Evolutionary conservation across 1,140 invertebrate species (phyloP).

Genomic region (Magallana gigas): DNA sequence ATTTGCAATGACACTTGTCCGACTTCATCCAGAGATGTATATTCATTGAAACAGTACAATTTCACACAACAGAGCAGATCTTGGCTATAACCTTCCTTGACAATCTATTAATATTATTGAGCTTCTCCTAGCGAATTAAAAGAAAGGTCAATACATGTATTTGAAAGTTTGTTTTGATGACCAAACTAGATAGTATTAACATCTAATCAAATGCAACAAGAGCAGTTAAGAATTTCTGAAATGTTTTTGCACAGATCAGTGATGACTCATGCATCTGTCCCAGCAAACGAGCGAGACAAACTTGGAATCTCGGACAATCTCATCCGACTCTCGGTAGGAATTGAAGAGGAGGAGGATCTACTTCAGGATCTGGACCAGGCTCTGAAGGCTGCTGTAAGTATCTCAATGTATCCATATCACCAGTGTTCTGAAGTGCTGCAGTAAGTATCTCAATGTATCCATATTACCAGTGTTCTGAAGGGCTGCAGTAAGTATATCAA

Average conservation of each 20-base stretch:
- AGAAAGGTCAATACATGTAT: too few relatives aligned
- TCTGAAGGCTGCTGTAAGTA: slow-evolving; percentile 73
- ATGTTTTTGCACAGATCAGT: slow-evolving; percentile 66
- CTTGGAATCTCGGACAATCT: slow-evolving; percentile 93
- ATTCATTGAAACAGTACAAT: too few relatives aligned
- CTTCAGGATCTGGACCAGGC: slow-evolving; percentile 93
- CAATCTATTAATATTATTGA: too few relatives aligned
- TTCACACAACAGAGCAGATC: too few relatives aligned
- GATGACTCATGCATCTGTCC: slow-evolving; percentile 81
- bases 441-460: too few relatives aligned
- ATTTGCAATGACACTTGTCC: too few relatives aligned
- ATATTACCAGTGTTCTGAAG: slow-evolving; percentile 61
- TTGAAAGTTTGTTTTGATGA: too few relatives aligned
- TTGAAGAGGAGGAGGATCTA: slow-evolving; percentile 93
- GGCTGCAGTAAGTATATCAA: slow-evolving; percentile 63
- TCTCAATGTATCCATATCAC: neutral
- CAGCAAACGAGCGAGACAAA: slow-evolving; percentile 84
- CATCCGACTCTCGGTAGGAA: slow-evolving; percentile 93
- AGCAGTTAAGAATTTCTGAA: too few relatives aligned
- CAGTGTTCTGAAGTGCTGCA: neutral
- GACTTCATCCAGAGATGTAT: too few relatives aligned
- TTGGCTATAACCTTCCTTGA: too few relatives aligned
- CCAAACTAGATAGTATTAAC: too few relatives aligned
- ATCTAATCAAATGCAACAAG: too few relatives aligned
- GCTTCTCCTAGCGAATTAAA: slow-evolving; percentile 35